Evolutionary conservation across 2,113 vertebrate genomes (phyloP).

Genomic region (Amblyornis subalaris): DNA sequence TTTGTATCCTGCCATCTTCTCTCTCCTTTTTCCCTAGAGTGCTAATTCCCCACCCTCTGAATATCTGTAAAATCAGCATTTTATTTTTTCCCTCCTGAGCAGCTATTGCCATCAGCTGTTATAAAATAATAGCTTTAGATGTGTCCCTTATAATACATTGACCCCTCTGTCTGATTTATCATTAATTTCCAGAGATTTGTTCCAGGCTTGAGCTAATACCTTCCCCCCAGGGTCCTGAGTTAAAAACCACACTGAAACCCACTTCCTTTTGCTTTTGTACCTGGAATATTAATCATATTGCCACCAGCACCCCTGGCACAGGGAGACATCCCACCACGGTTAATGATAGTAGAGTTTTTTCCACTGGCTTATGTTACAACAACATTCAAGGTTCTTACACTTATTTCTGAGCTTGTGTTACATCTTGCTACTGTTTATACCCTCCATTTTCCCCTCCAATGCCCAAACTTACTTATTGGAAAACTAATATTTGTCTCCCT

Average conservation of each 20-base stretch:
- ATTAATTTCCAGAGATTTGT: slow-evolving; percentile 65
- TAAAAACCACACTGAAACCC: slow-evolving; percentile 36
- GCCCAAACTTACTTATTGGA: neutral
- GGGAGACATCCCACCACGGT: neutral
- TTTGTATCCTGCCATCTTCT: slow-evolving; percentile 38
- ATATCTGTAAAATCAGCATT: slow-evolving; percentile 68
- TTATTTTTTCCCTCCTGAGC: slow-evolving; percentile 42
- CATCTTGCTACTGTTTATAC: neutral
- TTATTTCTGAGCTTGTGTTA: neutral
- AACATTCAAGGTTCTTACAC: neutral
- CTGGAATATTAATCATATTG: slow-evolving; percentile 19
- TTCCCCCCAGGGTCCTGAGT: slow-evolving; percentile 36
- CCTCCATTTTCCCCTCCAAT: neutral
- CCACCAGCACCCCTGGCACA: neutral
- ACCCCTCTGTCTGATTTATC: slow-evolving; percentile 65
- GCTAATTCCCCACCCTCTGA: slow-evolving; percentile 26
- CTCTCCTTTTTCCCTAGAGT: slow-evolving; percentile 57
- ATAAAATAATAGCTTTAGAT: slow-evolving; percentile 66
- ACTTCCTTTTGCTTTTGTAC: slow-evolving; percentile 28
- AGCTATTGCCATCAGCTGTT: slow-evolving; percentile 61
- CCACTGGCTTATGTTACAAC: neutral
- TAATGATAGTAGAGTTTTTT: neutral
- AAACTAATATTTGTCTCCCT: neutral
- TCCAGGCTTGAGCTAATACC: slow-evolving; percentile 58
- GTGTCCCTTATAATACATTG: slow-evolving; percentile 57